Base-by-base conservation (phyloP, 2,888 invertebrate genomes). In the Chalcis sispes region DNA sequence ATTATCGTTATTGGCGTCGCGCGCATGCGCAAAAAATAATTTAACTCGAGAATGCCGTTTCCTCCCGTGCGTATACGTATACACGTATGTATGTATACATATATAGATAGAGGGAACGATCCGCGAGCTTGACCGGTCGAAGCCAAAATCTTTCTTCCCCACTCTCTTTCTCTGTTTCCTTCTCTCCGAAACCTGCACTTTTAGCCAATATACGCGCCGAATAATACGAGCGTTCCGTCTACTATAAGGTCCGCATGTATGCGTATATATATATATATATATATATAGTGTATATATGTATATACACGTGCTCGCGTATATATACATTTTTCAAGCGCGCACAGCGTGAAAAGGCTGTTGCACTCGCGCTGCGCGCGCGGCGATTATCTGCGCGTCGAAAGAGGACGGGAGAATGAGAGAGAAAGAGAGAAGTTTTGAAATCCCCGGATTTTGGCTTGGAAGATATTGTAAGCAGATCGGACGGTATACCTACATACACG, bases 381-480 rank as follows among this genome's bases (percentile, higher is more conserved):
- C n/a, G n/a, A n/a, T n/a, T n/a, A n/a, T n/a, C n/a, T n/a, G n/a
- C n/a, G n/a, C n/a, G n/a, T 42, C 42, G 32, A 42, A n/a, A n/a
- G n/a, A n/a, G n/a, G n/a, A n/a, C n/a, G n/a, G n/a, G n/a, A 42
- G 42, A 42, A 42, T 7, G 10, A 36, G 10, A 36, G 36, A 36
- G 10, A 36, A 36, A 36, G 10, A 36, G 15, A 59, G 48, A 59
- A 62, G 65, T 64, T 72, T 56, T 64, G 56, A 72, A 72, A 72
- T 56, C 64, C 32, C 27, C 2, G 18, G 13, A 3, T 5, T 15
- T n/a, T 36, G 25, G n/a, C 0, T 8, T n/a, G 15, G 27, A 18
- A 61, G 50, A 71, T 71, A 52, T 61, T 65, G 46, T 67, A 20
- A 67, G 62, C 48, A 69, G 54, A 67, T 66, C 61, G 32, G 46